Base-by-base conservation (phyloP, 2,113 vertebrate species). In the Todiramphus chloris region DNA sequence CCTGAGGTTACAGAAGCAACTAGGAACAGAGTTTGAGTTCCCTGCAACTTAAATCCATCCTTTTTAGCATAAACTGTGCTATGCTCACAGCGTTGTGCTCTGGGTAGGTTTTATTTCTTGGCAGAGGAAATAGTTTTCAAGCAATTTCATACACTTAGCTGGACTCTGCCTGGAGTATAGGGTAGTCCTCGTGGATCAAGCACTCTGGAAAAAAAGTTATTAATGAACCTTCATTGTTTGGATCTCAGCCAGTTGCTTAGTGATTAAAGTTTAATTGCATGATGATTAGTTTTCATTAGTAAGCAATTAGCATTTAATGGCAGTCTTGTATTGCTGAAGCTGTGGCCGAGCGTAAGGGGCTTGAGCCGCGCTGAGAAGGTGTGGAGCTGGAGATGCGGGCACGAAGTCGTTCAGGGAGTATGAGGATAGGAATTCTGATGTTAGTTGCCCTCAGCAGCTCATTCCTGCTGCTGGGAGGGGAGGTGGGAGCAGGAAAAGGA, bases 211-310 rank as follows among this genome's bases (percentile, higher is more conserved):
- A 77, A 77, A 89, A 83, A 96, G 84, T 95, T 96, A 91, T 87
- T 96, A 96, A 94, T 95, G 91, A 96, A 72, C 78, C 62, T 74
- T 91, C 89, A 87, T 95, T 94, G 95, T 96, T 87, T 97, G 96
- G 89, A 93, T 94, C 89, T 68, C 69, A 69, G 96, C 96, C 94
- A 96, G 86, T 86, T 93, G 89, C 94, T 92, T 96, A 91, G 89
- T 85, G 87, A 94, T 96, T 97, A 89, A 96, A 94, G 87, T 96
- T 96, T 97, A 96, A 97, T 96, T 96, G 89, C 91, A 31, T 94
- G 94, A 89, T 96, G 91, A 97, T 95, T 96, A 96, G 94, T 94
- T 97, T 96, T 96, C 94, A 96, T 96, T 94, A 97, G 92, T 92
- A 92, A 96, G 91, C 89, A 96, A 89, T 96, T 97, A 94, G 91